phyloP scores from a whole-genome alignment of 2,888 invertebrate species.

The Nomada goodeniana region DNA sequence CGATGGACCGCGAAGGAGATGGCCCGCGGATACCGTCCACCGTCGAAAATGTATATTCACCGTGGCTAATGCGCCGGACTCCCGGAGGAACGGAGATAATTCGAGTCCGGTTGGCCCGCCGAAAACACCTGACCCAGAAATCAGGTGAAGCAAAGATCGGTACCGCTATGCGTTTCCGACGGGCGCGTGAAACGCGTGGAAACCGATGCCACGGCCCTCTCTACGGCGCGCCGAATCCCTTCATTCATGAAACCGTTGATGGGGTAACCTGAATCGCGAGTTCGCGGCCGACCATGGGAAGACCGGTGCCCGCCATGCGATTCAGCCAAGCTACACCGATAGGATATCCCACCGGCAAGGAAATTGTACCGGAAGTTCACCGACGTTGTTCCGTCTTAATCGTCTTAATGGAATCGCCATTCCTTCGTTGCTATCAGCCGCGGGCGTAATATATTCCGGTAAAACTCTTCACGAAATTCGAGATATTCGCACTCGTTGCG shows the following conservation, averaged over 20 bases:
- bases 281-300: too few species aligned
- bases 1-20: neutral
- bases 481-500: too few species aligned
- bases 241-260: too few species aligned
- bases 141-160: conserved; percentile 30
- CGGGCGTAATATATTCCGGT: too few species aligned
- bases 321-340: neutral
- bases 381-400: neutral
- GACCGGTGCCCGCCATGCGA: too few species aligned
- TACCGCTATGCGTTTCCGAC: conserved; percentile 58
- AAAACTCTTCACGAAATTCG: too few species aligned
- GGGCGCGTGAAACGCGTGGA: conserved; percentile 35
- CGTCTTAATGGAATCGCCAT: neutral
- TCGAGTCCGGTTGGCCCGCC: conserved; percentile 4
- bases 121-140: conserved; percentile 61
- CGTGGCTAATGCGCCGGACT: conserved; percentile 39
- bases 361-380: neutral
- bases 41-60: neutral
- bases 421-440: too few species aligned
- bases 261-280: too few species aligned
- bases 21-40: neutral
- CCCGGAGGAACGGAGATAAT: conserved; percentile 6
- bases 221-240: neutral
- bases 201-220: neutral
- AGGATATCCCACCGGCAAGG: neutral